These are phyloP conservation scores for Scatophagus argus DNA, from an alignment of 2,113 vertebrate species.

Conservation along the genomic window DNA sequence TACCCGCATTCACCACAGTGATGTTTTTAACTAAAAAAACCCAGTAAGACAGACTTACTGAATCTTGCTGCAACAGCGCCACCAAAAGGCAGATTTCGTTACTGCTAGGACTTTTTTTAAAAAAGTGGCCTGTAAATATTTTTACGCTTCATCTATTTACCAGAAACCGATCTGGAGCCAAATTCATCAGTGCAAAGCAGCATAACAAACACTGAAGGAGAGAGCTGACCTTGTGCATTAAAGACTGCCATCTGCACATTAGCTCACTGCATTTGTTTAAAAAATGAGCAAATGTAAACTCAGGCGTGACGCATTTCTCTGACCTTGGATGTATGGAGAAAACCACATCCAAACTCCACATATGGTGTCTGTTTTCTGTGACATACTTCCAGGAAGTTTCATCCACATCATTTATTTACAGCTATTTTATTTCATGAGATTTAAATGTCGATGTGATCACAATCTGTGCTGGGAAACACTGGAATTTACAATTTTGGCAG, in stretches of 20 bases:
- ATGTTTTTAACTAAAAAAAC: no score
- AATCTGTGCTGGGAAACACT: not conserved
- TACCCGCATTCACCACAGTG: no score
- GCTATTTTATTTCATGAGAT: not conserved
- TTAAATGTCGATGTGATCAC: not conserved
- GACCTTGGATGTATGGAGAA: not conserved
- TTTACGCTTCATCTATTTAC: not conserved
- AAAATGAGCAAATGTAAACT: conserved; percentile 14
- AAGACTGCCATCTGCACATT: not conserved
- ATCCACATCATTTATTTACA: not conserved
- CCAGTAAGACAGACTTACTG: not conserved
- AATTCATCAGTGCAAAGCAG: not conserved
- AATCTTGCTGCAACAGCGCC: not conserved
- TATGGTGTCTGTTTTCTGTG: conserved; percentile 29
- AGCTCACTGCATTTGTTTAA: conserved; percentile 3
- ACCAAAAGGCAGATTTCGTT: not conserved
- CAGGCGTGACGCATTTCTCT: not conserved
- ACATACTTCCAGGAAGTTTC: conserved; percentile 10
- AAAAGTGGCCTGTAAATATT: no score
- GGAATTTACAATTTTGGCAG: not conserved
- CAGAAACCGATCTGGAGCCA: not conserved
- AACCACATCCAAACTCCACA: conserved; percentile 36
- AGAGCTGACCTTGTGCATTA: not conserved
- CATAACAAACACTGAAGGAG: not conserved
- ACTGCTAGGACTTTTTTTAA: no score